Conservation (phyloP, 2,888 invertebrate species). For the Latheticus oryzae region DNA sequence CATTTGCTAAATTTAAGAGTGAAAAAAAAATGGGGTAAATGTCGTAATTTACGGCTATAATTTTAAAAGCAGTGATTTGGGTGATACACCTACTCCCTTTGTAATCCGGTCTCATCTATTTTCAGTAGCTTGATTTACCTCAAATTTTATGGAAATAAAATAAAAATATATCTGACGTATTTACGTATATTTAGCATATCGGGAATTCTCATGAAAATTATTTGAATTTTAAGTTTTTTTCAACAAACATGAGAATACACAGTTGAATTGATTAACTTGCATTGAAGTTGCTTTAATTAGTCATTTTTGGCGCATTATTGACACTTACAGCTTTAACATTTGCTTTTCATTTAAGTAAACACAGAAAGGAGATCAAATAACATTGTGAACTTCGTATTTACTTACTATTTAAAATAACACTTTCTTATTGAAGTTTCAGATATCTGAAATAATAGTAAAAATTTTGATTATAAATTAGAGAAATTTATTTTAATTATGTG, state of each 20-base stretch:
- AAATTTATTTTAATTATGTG: not conserved
- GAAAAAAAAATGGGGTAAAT: slow-evolving; percentile 8
- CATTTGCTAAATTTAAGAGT: slow-evolving; percentile 17
- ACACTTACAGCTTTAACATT: not conserved
- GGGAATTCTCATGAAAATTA: slow-evolving; percentile 21
- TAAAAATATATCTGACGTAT: slow-evolving; percentile 24
- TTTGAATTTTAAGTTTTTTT: slow-evolving; percentile 26
- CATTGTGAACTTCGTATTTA: too few species aligned
- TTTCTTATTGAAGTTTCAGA: too few species aligned
- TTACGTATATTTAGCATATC: slow-evolving; percentile 23
- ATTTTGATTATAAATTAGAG: too few species aligned
- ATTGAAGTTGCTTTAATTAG: too few species aligned
- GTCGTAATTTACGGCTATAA: slow-evolving; percentile 16
- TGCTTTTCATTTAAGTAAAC: too few species aligned
- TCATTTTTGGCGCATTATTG: not conserved
- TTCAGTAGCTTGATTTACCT: slow-evolving; percentile 17
- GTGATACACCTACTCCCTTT: slow-evolving; percentile 22
- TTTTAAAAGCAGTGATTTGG: slow-evolving; percentile 11
- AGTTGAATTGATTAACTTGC: too few species aligned
- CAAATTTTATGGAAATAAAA: slow-evolving; percentile 28
- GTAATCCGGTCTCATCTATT: slow-evolving; percentile 24
- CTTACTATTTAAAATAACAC: too few species aligned
- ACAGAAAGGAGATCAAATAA: too few species aligned
- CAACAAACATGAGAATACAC: too few species aligned
- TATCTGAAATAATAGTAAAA: too few species aligned